Percentiles rank a stretch among this genome's conserved stretches.
Evolutionary conservation across 2,113 vertebrate genomes (phyloP).

Genomic region (Dasyornis broadbenti): DNA sequence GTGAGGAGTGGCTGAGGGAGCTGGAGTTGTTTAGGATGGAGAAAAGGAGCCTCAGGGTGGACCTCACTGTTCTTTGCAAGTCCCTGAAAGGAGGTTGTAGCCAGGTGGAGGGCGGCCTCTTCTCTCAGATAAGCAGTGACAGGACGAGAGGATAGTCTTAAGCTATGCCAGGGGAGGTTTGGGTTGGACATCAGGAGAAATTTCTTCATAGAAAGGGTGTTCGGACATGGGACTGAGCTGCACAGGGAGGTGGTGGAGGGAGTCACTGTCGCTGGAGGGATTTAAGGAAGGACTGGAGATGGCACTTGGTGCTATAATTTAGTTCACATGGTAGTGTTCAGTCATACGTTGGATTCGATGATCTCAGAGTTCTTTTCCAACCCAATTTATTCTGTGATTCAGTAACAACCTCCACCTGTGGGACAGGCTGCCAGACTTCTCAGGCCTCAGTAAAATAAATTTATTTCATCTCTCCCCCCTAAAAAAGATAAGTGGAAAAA

Average conservation of each 20-base stretch:
- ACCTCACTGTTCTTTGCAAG: neutral
- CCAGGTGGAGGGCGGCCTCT: neutral
- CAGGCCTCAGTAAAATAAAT: neutral
- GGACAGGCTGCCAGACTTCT: neutral
- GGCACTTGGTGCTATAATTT: neutral
- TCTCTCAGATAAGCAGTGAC: neutral
- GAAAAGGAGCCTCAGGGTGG: neutral
- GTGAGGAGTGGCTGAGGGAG: neutral
- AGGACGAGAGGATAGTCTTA: neutral
- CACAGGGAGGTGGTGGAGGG: neutral
- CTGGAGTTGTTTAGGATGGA: neutral
- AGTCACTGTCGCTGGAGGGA: neutral
- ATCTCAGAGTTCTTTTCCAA: neutral
- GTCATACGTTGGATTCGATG: rapidly evolving
- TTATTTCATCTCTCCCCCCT: neutral
- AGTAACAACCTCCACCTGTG: neutral
- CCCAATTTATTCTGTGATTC: neutral
- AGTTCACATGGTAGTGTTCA: neutral
- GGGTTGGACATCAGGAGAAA: neutral
- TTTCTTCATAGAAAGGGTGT: neutral
- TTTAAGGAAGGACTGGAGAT: neutral
- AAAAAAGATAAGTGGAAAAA: neutral
- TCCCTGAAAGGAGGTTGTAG: neutral
- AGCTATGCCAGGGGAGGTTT: neutral
- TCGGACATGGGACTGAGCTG: neutral